Evolutionary conservation across 64 coral and sea anemone genomes (phyloP), one percentile per base, ranked within the genome.

Genomic region (Montipora efflorescens): DNA sequence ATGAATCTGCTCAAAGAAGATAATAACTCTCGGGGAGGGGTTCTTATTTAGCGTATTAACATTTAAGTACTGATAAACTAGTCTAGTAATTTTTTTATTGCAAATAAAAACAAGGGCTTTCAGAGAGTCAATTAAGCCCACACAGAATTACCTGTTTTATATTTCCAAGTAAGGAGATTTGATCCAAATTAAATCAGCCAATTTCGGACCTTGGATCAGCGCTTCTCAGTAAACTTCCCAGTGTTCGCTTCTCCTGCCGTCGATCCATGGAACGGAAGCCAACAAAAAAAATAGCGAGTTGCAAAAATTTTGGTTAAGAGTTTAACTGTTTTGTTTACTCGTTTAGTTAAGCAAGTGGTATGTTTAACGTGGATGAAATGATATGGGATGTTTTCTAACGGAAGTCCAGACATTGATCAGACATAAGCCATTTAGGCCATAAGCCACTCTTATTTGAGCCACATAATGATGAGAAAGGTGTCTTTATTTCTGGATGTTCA

Each of bases 321-420:
- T 18, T 68, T 8, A 68, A 18, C 12, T n/a, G 14, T 68, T 4
- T 68, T 68, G 64, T 68, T 68, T 68, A 13, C 18, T 68, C 8
- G 64, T 57, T 57, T 57, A 57, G 53, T 57, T 8, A 57, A 6
- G 6, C 11, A 11, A 57, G 53, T 57, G 0, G 53, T 57, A 1
- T 57, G 53, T 57, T 11, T 6, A 57, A 57, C 53, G 19, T 76
- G 59, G 81, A 19, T 47, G 9, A 8, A 72, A 9, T 8, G 19
- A 3, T 59, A 45, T n/a, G 82, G 82, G 71, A 86, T 86, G 82
- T 71, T 86, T 72, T 50, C 66, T 1, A 72, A 50, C 82, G 82
- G 82, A 86, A 86, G 71, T 72, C 16, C 7, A 86, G 8, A n/a
- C 8, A 72, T 11, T 8, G 11, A 57, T 20, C 64, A 82, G 64